These are phyloP conservation scores for Melanerpes aurifrons DNA, from an alignment of 2,113 vertebrate species.

Conservation along the genomic window DNA sequence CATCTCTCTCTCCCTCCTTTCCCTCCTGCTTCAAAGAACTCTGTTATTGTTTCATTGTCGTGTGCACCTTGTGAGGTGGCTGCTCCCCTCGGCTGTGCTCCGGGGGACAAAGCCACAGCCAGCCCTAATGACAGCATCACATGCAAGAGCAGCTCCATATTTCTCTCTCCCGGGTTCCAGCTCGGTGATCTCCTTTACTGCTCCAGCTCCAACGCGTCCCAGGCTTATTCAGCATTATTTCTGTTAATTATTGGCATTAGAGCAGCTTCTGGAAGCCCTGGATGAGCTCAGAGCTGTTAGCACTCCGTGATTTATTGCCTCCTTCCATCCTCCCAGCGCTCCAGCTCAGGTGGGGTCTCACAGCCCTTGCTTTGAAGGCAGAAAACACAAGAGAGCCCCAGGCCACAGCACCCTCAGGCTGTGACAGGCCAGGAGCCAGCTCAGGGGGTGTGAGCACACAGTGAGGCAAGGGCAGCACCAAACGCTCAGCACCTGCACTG, in stretches of 20 bases:
- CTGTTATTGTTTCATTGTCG: neutral
- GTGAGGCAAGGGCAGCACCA: neutral
- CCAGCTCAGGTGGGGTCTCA: neutral
- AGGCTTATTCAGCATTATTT: slow-evolving; percentile 44
- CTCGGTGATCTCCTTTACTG: neutral
- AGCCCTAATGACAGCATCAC: neutral
- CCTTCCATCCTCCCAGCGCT: neutral
- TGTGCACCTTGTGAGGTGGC: neutral
- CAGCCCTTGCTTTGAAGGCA: fast-evolving
- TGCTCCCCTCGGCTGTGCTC: neutral
- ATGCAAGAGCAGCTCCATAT: neutral
- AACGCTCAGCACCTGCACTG: fast-evolving
- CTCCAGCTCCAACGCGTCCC: neutral
- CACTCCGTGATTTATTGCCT: neutral
- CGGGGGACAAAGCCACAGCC: neutral
- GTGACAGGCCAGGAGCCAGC: neutral
- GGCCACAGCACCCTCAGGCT: fast-evolving
- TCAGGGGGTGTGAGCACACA: fast-evolving
- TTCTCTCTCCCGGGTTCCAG: slow-evolving; percentile 8
- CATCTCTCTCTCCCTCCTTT: neutral
- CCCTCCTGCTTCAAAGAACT: neutral
- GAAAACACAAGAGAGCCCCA: fast-evolving
- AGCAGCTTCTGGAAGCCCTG: neutral
- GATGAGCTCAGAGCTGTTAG: neutral
- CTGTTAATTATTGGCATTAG: slow-evolving; percentile 36